Evolutionary conservation across 1,140 invertebrate species (phyloP), one percentile per base, ranked within the genome.

Genomic region (Pogonus chalceus): DNA sequence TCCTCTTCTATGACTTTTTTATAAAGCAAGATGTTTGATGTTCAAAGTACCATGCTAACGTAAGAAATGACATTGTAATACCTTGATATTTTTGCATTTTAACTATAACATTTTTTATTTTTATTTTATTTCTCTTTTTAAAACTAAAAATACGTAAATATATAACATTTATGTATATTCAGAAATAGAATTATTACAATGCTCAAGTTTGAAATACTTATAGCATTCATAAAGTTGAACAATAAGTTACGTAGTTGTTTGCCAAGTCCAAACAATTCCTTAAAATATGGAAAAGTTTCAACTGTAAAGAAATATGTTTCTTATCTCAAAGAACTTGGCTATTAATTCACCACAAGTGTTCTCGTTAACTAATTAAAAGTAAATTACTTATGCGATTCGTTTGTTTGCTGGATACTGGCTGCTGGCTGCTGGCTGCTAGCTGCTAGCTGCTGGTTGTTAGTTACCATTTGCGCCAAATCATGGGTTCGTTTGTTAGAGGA

Each of bases 341-440:
- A 43, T 43, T 43, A 43, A 43, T 43, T 43, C 18, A 10, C 9
- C 9, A 18, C 37, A 12, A 18, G 7, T 43, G 37, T 18, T 43
- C 37, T 43, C 37, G 37, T 43, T 43, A 43, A 43, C 37, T 43
- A 43, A 43, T 43, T 43, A 43, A 43, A 43, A 43, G 37, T 43
- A 43, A 43, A 43, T 43, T 43, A 9, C 9, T 43, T 43, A 43
- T 43, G 37, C 37, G 37, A 43, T 43, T 43, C 9, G 26, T 16
- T 12, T 9, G 4, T 43, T 43, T 18, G 18, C 9, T 18, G 37
- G 7, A 43, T 9, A 7, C 26, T 14, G 26, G 14, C 26, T 16
- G 9, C 37, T 3, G 37, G 18, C 37, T 4, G 9, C 18, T 43
- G 37, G 37, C n/a, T 9, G 7, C 26, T 14, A 14, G 14, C 26